Percentiles rank a stretch among this genome's conserved stretches.
Conservation (phyloP, 2,113 vertebrate genomes). For the Tragelaphus buxtoni region DNA sequence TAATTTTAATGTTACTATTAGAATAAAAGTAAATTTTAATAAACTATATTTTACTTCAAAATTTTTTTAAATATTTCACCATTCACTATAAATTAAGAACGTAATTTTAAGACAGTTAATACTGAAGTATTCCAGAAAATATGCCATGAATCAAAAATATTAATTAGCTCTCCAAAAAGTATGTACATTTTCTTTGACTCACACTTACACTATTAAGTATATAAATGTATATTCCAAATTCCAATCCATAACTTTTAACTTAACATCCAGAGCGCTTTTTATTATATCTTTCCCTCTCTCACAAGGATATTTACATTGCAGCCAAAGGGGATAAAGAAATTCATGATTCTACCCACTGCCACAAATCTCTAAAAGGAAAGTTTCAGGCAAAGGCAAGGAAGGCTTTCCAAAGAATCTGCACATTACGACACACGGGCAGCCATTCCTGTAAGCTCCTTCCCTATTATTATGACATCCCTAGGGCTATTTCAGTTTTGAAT, state of each 20-base stretch:
- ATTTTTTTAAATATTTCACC: neutral
- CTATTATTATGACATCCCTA: neutral
- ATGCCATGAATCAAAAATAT: conserved; percentile 3
- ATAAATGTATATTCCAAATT: neutral
- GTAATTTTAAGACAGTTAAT: neutral
- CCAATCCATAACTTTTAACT: neutral
- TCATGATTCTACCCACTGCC: neutral
- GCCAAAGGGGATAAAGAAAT: no score
- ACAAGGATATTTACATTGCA: neutral
- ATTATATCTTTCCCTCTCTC: neutral
- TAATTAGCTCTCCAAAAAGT: neutral
- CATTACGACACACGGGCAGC: neutral
- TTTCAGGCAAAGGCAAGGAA: neutral
- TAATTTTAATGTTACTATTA: neutral
- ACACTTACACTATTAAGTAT: neutral
- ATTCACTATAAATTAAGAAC: conserved; percentile 1
- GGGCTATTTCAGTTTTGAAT: neutral
- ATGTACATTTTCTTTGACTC: neutral
- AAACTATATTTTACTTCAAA: neutral
- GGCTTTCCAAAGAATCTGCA: neutral
- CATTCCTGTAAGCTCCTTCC: neutral
- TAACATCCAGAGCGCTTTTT: neutral
- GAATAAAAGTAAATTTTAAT: conserved; percentile 17
- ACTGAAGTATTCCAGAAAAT: conserved; percentile 22
- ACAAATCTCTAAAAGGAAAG: neutral